phyloP scores from a whole-genome alignment of 2,888 invertebrate species.

The Perizoma flavofasciatum region DNA sequence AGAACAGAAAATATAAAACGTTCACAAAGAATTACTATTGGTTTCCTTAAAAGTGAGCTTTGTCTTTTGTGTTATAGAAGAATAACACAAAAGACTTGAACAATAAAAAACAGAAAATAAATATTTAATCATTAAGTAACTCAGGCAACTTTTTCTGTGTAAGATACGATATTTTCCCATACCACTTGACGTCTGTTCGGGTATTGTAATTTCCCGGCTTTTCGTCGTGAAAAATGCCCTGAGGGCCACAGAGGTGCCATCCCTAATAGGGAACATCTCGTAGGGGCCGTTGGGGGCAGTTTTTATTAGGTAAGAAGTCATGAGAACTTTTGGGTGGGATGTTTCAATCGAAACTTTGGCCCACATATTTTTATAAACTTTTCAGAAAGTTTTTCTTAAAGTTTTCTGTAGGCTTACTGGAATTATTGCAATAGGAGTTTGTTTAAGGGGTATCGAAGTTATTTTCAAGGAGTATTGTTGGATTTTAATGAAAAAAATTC shows the following conservation, averaged over 20 bases:
- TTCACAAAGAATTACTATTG: too few species aligned
- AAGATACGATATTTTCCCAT: constrained; percentile 1
- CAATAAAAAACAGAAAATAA: too few species aligned
- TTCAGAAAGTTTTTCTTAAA: constrained; percentile 7
- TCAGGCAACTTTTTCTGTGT: not conserved
- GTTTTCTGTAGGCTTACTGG: not conserved
- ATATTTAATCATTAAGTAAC: too few species aligned
- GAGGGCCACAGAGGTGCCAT: constrained; percentile 26
- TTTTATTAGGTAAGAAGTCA: constrained; percentile 29
- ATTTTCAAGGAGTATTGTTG: not conserved
- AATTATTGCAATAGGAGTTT: not conserved
- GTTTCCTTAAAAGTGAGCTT: too few species aligned
- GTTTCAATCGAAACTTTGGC: constrained; percentile 29
- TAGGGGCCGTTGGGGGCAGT: constrained; percentile 11
- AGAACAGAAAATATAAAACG: too few species aligned
- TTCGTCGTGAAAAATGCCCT: constrained; percentile 36
- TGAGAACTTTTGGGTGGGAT: constrained; percentile 22
- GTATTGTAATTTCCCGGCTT: constrained; percentile 36
- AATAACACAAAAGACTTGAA: too few species aligned
- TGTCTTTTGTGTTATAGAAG: too few species aligned
- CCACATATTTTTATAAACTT: constrained; percentile 26
- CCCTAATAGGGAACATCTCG: constrained; percentile 30
- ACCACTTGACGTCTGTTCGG: constrained; percentile 26
- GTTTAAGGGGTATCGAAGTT: not conserved
- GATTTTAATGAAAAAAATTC: not conserved